These are phyloP conservation scores for Recurvirostra avosetta DNA, from an alignment of 2,113 vertebrate genomes.

Conservation along the genomic window DNA sequence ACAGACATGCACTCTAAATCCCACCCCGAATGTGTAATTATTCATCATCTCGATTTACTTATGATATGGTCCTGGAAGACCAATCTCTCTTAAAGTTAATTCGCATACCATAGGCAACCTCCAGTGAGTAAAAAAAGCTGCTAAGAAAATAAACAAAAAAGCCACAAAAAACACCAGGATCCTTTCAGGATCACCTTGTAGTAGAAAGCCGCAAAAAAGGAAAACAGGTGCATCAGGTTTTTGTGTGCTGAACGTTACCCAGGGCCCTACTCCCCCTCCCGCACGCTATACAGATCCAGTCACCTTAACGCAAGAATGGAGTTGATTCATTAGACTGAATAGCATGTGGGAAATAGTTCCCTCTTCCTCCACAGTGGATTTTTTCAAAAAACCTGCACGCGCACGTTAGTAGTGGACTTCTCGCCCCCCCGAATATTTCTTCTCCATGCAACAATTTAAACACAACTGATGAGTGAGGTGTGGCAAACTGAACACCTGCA, in stretches of 20 bases:
- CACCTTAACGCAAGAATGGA: neutral
- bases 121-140: neutral
- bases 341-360: neutral
- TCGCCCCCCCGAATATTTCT: neutral
- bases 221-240: neutral
- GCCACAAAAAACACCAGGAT: neutral
- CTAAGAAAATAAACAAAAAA: neutral
- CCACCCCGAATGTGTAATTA: neutral
- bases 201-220: neutral
- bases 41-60: neutral
- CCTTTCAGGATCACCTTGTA: neutral
- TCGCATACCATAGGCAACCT: neutral
- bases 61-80: neutral
- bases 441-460: neutral
- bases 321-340: neutral
- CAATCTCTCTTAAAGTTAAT: neutral
- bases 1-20: neutral
- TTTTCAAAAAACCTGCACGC: neutral
- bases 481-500: neutral
- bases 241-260: neutral
- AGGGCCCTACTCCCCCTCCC: neutral
- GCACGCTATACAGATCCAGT: neutral
- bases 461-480: neutral
- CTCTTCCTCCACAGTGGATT: neutral
- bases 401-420: accelerated